A percentile compares a stretch with the other conserved stretches of the same genome.
Evolutionary conservation across 1,140 invertebrate species (phyloP).

Genomic region (Plutomurus gul): DNA sequence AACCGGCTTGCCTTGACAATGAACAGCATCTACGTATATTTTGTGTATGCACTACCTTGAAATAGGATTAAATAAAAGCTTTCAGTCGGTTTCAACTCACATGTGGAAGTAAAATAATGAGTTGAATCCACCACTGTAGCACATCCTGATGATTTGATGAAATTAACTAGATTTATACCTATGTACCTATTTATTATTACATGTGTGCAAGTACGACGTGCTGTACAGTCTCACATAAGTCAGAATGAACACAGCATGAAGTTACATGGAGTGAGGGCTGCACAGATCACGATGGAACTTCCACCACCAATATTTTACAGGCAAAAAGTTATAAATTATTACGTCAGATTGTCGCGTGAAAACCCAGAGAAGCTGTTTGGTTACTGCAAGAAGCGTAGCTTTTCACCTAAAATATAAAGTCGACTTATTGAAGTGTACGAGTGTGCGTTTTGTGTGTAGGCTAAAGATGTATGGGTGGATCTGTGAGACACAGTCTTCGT

Average conservation of each 20-base stretch:
- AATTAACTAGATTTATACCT: not conserved
- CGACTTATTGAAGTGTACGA: not conserved
- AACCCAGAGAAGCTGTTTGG: too few species aligned
- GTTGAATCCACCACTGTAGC: too few species aligned
- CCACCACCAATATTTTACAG: not conserved
- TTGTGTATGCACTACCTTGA: not conserved
- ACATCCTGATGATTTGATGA: not conserved
- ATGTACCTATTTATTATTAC: not conserved
- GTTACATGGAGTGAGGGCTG: not conserved
- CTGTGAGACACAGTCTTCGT: too few species aligned
- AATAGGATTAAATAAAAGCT: too few species aligned
- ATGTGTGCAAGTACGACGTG: not conserved
- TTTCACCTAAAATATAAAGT: not conserved
- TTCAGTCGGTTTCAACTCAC: too few species aligned
- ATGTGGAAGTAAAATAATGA: too few species aligned
- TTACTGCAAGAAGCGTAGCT: not conserved
- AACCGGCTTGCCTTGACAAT: not conserved
- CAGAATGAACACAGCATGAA: not conserved
- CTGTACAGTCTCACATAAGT: not conserved
- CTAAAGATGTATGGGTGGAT: too few species aligned
- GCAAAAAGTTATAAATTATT: not conserved
- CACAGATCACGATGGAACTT: slow-evolving; percentile 12
- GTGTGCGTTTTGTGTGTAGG: too few species aligned
- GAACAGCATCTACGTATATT: not conserved
- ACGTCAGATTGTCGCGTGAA: not conserved